Base-by-base conservation (phyloP, 2,797 vertebrate species). In the Psittacula derbiana region DNA sequence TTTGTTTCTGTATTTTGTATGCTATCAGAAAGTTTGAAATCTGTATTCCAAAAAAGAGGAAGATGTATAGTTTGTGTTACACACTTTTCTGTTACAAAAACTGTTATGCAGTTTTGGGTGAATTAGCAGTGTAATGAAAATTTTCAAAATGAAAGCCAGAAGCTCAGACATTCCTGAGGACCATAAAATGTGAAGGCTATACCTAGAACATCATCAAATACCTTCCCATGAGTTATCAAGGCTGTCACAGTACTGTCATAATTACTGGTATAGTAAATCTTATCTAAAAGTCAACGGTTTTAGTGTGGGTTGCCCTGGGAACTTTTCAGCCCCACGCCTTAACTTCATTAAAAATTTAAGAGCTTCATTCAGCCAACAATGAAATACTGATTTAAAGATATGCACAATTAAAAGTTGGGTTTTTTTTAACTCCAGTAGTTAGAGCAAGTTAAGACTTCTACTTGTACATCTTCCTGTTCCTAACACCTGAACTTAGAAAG, bases 381-480 rank as follows among this genome's bases (percentile, higher is more conserved):
- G 30, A 81, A 80, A 89, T 31, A 74, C 7, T 5, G 2, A 93
- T 75, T 69, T 92, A 69, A 85, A 93, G 50, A 92, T 58, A 84
- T 6, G 15, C n/a, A 75, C 38, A 67, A 82, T 38, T 70, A 55
- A 84, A 79, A 83, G n/a, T 10, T 7, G 20, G 23, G 31, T 10
- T 11, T 24, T 66, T 50, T 50, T 67, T 25, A 1, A 17, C 58
- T 75, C 41, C 43, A 80, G 80, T 79, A 95, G 57, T 67, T 67
- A 86, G 6, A 93, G 43, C 57, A 95, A 89, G 52, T 92, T 95
- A 96, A 96, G 95, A 96, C 89, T 90, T 97, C 81, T 95, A 88
- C 60, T 93, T 95, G 67, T 91, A 96, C 66, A 50, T 96, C 96
- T 93, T 95, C 67, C 94, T 78, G 88, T 95, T 95, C 92, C 95